Percentiles rank a stretch among this genome's conserved stretches.
phyloP scores from a whole-genome alignment of 2,113 vertebrate genomes.

The Danionella cerebrum region DNA sequence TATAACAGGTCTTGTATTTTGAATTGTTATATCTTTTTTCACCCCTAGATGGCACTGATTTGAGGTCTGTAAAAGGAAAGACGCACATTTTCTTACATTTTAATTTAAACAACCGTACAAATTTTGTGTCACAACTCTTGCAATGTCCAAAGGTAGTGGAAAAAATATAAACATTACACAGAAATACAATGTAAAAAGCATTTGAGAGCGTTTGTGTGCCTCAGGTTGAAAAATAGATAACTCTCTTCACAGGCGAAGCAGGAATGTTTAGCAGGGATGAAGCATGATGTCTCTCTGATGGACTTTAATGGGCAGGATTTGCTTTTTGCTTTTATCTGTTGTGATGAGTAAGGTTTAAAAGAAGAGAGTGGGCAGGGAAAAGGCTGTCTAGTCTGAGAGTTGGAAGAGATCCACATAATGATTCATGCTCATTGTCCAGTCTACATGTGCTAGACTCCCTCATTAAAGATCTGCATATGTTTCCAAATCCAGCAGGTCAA shows the following conservation, averaged over 20 bases:
- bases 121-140: too few species aligned
- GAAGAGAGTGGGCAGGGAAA: conserved; percentile 27
- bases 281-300: neutral
- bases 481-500: conserved; percentile 6
- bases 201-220: neutral
- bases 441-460: neutral
- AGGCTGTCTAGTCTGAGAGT: neutral
- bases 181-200: too few species aligned
- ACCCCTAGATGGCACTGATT: too few species aligned
- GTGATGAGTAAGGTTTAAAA: neutral
- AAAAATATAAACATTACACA: too few species aligned
- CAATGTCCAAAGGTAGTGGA: too few species aligned
- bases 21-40: too few species aligned
- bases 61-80: too few species aligned
- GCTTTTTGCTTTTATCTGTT: neutral
- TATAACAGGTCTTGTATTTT: too few species aligned
- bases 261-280: conserved; percentile 17
- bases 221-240: conserved; percentile 30
- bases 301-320: neutral
- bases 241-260: neutral
- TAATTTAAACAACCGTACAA: too few species aligned
- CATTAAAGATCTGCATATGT: conserved; percentile 4
- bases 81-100: too few species aligned
- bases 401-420: neutral
- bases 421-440: neutral